Base-by-base conservation (phyloP, 2,113 vertebrate genomes). In the Gadus macrocephalus region DNA sequence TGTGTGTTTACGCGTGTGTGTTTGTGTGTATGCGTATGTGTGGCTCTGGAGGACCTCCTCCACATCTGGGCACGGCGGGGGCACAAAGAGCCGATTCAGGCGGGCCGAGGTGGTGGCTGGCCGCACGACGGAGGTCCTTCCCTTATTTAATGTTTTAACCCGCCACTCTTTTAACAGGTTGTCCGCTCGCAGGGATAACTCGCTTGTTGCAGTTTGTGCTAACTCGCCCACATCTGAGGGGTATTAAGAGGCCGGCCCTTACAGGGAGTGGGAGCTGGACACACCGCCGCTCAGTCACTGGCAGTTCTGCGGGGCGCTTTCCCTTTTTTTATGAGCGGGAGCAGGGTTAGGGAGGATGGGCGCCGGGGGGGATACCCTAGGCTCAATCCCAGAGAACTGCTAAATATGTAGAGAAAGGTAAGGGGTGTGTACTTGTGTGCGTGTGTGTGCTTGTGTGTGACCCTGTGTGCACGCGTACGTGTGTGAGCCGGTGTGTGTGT, bases 11-110 rank as follows among this genome's bases (percentile, higher is more conserved):
- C 1, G 42, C 11, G 42, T 12, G 42, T 49, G 42, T 49, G 42
- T 14, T 25, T 25, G 25, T 25, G 25, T 25, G 25, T 25, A 25
- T 25, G 25, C 25, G 25, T 25, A 25, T 25, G 68, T 75, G 70
- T 11, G 5, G 5, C 68, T 79, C 74, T 74, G 79, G 76, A 70
- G 49, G 71, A 80, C 81, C 68, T 64, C 61, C 64, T 53, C 77
- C 77, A 82, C 84, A 88, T 87, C 82, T 89, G 89, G 87, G 81
- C 81, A 77, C 67, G 28, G 77, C 14, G 78, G 83, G 78, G 83
- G 81, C 85, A 92, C 86, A 93, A 92, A 91, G 85, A 73, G 75
- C 87, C 81, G 84, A 93, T 93, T 93, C 89, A 92, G 84, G 62
- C 60, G 59, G 74, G 77, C 74, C 77, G 55, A 70, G 86, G 80